phyloP scores from a whole-genome alignment of 2,113 vertebrate species.

The Nerophis lumbriciformis region DNA sequence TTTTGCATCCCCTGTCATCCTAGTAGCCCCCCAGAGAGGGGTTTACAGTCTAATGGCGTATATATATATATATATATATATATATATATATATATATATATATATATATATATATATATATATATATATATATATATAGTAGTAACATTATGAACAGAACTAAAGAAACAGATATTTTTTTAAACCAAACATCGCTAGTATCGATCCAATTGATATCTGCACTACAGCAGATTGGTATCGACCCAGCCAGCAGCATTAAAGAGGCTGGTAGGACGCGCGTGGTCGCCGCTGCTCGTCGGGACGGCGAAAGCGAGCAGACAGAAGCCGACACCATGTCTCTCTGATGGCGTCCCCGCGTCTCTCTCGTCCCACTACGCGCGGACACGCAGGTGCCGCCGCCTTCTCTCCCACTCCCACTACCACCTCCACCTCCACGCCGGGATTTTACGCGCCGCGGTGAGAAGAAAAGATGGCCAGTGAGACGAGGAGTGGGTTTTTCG shows the following conservation, averaged over 20 bases:
- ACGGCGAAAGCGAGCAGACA: not conserved
- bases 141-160: no score
- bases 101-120: no score
- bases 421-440: constrained; percentile 18
- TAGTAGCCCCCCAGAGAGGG: no score
- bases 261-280: constrained; percentile 31
- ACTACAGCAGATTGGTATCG: no score
- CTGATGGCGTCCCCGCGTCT: constrained; percentile 17
- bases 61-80: no score
- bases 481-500: not conserved
- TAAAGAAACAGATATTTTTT: no score
- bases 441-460: constrained; percentile 35
- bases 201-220: no score
- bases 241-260: constrained; percentile 27
- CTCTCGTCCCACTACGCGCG: constrained; percentile 1
- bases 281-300: constrained; percentile 16
- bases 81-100: no score
- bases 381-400: constrained; percentile 28
- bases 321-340: constrained; percentile 11
- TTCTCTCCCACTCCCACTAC: not conserved
- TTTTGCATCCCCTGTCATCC: no score
- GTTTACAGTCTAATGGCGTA: no score
- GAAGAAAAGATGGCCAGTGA: constrained; percentile 9
- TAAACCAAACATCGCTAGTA: no score
- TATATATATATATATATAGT: no score